Evolutionary conservation across 2,113 vertebrate species (phyloP), one percentile per base, ranked within the genome.

Genomic region (Datnioides undecimradiatus): DNA sequence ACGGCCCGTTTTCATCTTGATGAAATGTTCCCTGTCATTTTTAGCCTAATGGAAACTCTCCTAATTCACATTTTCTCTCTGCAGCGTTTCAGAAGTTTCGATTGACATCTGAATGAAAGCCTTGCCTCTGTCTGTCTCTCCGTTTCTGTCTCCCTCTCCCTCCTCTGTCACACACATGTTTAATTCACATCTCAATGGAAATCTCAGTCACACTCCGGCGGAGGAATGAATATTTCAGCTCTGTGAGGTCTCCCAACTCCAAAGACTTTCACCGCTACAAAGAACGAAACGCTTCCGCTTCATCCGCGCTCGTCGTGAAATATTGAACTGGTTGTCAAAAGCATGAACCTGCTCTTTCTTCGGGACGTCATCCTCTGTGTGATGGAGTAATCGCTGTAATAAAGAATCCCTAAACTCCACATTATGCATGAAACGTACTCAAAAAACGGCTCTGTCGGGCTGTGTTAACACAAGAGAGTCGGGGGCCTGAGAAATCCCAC

Each of bases 291-390:
- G 78, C 57, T 64, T 73, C 9, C 25, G 34, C 73, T 69, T 70
- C 31, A 59, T 82, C 65, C 67, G 34, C 70, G 36, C 41, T 29
- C 27, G 1, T n/a, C 8, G 7, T 83, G 34, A 69, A 86, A 79
- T 74, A 82, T 82, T 82, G n/a, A 83, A 41, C 17, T 1, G 8
- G 62, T 76, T 73, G 72, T 76, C 85, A 83, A 38, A 59, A 64
- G 51, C 72, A 36, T 23, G 54, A 82, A 79, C 33, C 59, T 54
- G 29, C 33, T 78, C 41, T 72, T 60, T 75, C 46, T 64, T 21
- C 7, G 23, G 52, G 52, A 43, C 7, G n/a, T 70, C 45, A 34
- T 41, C 40, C n/a, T 66, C 43, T 62, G 27, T 72, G 46, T 73
- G 49, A 62, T 38, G 48, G 36, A 36, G 69, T 78, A 59, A 85